Conservation (phyloP, 2,113 vertebrate species). For the Leptobrachium leishanense region DNA sequence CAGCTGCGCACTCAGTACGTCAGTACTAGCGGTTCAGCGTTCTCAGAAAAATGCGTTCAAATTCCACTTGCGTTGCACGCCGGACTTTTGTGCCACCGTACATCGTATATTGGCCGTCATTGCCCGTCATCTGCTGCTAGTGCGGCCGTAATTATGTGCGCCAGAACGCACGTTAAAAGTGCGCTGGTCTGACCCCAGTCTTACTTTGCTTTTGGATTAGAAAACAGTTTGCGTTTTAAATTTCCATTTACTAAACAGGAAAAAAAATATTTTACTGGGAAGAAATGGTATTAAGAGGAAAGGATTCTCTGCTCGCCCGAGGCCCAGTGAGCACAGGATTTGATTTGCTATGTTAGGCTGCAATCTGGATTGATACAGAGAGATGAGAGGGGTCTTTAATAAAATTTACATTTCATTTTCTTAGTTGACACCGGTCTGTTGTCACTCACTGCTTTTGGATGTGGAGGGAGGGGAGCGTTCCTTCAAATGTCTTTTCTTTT, state of each 20-base stretch:
- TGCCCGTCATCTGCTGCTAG: too few species aligned
- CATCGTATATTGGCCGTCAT: too few species aligned
- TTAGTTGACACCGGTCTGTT: slow-evolving; percentile 80
- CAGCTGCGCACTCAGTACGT: too few species aligned
- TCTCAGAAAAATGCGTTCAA: too few species aligned
- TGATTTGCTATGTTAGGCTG: slow-evolving; percentile 82
- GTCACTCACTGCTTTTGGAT: slow-evolving; percentile 69
- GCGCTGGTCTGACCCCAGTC: too few species aligned
- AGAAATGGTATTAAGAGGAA: slow-evolving; percentile 77
- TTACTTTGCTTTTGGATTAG: slow-evolving; percentile 66
- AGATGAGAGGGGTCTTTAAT: slow-evolving; percentile 83
- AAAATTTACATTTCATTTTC: slow-evolving; percentile 89
- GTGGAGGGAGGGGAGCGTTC: slow-evolving; percentile 57
- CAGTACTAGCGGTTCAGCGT: too few species aligned
- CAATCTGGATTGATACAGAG: slow-evolving; percentile 84
- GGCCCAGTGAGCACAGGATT: slow-evolving; percentile 77
- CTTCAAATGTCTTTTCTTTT: slow-evolving; percentile 69
- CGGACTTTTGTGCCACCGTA: too few species aligned
- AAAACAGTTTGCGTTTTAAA: slow-evolving; percentile 77
- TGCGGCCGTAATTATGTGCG: too few species aligned
- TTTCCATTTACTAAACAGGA: slow-evolving; percentile 82
- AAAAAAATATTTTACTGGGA: slow-evolving; percentile 80
- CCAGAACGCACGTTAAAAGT: too few species aligned
- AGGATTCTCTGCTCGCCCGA: slow-evolving; percentile 72
- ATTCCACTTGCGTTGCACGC: too few species aligned